phyloP scores from a whole-genome alignment of 2,888 invertebrate species.

The Prostheceraeus crozeri region DNA sequence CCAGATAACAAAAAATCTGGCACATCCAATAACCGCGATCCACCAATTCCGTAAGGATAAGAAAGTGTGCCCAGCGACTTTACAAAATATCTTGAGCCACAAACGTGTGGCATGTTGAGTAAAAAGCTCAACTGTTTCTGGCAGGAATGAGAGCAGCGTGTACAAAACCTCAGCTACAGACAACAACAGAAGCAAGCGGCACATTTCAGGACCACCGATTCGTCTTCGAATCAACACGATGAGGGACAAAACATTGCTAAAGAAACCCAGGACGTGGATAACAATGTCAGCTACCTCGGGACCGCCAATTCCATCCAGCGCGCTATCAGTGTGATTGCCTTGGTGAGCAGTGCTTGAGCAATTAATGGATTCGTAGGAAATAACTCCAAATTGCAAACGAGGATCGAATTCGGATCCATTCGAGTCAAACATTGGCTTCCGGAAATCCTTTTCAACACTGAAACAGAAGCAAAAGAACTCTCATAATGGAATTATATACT shows the following conservation, averaged over 20 bases:
- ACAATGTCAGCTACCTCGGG: not conserved
- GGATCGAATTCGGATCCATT: no score
- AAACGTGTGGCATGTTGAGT: not conserved
- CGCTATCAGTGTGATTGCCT: no score
- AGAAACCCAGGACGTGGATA: constrained; percentile 13
- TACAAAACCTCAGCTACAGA: constrained; percentile 4
- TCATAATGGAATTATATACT: no score
- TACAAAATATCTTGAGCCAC: constrained; percentile 2
- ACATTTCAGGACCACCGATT: not conserved
- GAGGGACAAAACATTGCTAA: not conserved
- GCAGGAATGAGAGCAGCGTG: not conserved
- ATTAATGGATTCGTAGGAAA: no score
- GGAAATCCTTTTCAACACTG: no score
- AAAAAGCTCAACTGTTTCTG: not conserved
- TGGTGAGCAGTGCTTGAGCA: no score
- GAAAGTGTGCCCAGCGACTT: constrained; percentile 19
- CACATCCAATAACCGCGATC: constrained; percentile 23
- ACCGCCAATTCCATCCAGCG: no score
- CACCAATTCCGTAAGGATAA: constrained; percentile 26
- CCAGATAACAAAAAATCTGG: not conserved
- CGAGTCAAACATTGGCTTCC: no score
- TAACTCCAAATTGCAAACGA: no score
- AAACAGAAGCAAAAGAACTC: no score
- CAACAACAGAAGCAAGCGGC: not conserved
- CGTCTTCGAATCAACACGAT: not conserved